These are phyloP conservation scores for Cryptus viduatorius DNA, from an alignment of 2,888 invertebrate genomes.

Conservation along the genomic window DNA sequence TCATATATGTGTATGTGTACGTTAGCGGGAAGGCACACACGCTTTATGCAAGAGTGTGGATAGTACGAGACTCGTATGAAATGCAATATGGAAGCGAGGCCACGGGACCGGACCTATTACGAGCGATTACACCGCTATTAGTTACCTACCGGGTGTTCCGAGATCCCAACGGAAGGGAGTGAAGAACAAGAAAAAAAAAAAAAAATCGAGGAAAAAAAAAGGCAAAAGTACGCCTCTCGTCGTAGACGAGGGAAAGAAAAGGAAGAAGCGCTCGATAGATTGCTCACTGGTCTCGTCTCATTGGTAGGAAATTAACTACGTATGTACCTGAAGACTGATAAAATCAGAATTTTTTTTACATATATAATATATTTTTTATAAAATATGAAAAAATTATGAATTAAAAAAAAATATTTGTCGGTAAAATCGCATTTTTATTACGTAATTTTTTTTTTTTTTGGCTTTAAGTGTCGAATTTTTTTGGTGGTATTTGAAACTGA, in stretches of 20 bases:
- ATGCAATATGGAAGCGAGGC: slow-evolving; percentile 70
- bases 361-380: not conserved
- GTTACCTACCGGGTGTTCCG: slow-evolving; percentile 82
- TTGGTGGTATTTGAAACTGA: not conserved
- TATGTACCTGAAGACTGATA: slow-evolving; percentile 6
- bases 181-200: slow-evolving; percentile 50
- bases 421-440: too few species aligned
- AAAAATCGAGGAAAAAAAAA: slow-evolving; percentile 32
- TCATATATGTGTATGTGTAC: slow-evolving; percentile 18
- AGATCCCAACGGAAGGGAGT: slow-evolving; percentile 71
- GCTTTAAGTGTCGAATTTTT: not conserved
- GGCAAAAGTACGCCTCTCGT: slow-evolving; percentile 28
- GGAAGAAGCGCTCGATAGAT: slow-evolving; percentile 70
- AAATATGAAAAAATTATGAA: too few species aligned
- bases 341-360: not conserved
- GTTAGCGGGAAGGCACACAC: slow-evolving; percentile 12
- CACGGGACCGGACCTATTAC: slow-evolving; percentile 81
- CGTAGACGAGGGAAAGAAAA: slow-evolving; percentile 34
- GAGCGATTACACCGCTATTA: slow-evolving; percentile 82
- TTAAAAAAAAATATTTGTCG: too few species aligned
- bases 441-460: not conserved
- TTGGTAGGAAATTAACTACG: slow-evolving; percentile 62
- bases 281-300: slow-evolving; percentile 68
- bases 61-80: slow-evolving; percentile 46
- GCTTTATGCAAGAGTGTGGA: slow-evolving; percentile 11